Base-by-base conservation (phyloP, 1,140 invertebrate species). In the Lethrus apterus region DNA sequence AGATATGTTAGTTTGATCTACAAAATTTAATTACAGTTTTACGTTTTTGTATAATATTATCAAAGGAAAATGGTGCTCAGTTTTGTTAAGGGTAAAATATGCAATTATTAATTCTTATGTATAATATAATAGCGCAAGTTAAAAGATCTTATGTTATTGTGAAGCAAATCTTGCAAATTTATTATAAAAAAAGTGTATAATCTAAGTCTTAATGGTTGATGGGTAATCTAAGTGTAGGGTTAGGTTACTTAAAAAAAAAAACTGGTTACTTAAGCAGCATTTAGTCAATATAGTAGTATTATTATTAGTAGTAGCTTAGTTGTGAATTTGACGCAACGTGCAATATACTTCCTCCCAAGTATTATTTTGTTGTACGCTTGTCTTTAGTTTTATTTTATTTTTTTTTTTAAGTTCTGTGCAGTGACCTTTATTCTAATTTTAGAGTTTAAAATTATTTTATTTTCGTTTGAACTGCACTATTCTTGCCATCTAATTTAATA, bases 271-370 rank as follows among this genome's bases (percentile, higher is more conserved):
- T 60, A 58, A 54, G 53, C 53, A 57, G 59, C 59, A 58, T 61
- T 53, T 60, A 63, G 60, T 63, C 57, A 57, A 47, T 57, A 57
- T 24, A 44, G 17, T 61, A 60, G 60, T 62, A 62, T 60, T 62
- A 62, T 50, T 44, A 38, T 44, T 52, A 56, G 51, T 54, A 30
- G 30, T 18, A 3, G 30, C 20, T 46, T 54, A 56, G 51, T 56
- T 58, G 54, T 53, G 51, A 54, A 34, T 40, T 42, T 53, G 18
- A 52, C 50, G 54, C 36, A 54, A 55, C 57, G 57, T 60, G 60
- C 60, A 60, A 63, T 63, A 60, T 52, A 52, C 46, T 46, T 53
- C 53, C 51, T 55, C 52, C 46, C 45, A 56, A 60, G 58, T 62
- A 63, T 62, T 63, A 60, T 57, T 59, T 47, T 30, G 29, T 26